Evolutionary conservation across 2,888 invertebrate species (phyloP), one percentile per base, ranked within the genome.

Genomic region (Parnassius mnemosyne): DNA sequence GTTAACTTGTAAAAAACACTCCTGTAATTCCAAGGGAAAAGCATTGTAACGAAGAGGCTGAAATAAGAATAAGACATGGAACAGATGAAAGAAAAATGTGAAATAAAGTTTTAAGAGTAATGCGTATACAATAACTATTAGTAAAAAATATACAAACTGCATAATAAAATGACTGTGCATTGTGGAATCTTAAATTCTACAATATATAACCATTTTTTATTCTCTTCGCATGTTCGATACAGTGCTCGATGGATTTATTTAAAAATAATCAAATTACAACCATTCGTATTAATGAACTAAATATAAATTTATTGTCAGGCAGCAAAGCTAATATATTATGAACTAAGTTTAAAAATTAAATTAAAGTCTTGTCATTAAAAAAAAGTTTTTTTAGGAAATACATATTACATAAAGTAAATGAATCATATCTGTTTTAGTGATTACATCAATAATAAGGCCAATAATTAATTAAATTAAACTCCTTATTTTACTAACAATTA

Each of bases 261-360:
- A 69, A 68, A 62, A 68, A 70, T 67, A 68, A 70, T 74, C 69
- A 73, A 70, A 74, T 72, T 70, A 67, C 73, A 73, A 74, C 73
- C 72, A 70, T 71, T 74, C 77, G 60, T 66, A 65, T 62, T 66
- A 61, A 71, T 74, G 68, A 81, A 82, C 74, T 80, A 79, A 84
- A 79, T 65, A 72, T 75, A 78, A 77, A 67, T 77, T 84, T 85
- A 85, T 86, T 87, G 85, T 87, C 88, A 79, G 78, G 79, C 87
- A 87, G 85, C 85, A 81, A 83, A 78, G 77, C 80, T 79, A 80
- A 76, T 49, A 34, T 43, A 42, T 50, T 64, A 63, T 60, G 60
- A 66, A 68, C 63, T 64, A 66, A 60, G 16, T 57, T 57, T 71
- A 73, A 74, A 49, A 78, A 77, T 79, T 75, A 78, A 79, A 77